Evolutionary conservation across 2,113 vertebrate genomes (phyloP).

Genomic region (Pterocles gutturalis): DNA sequence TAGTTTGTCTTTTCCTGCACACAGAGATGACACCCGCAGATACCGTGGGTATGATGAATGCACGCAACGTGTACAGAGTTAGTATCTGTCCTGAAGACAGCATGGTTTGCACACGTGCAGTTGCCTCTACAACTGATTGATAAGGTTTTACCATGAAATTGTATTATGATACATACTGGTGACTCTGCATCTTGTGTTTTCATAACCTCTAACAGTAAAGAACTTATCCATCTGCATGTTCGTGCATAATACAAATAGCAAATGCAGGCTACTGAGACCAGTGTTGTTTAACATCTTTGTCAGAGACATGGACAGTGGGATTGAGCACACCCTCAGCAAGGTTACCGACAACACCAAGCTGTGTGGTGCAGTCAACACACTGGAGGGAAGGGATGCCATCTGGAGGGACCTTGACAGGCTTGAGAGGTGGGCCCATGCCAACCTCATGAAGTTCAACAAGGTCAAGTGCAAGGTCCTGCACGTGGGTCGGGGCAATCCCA

Average conservation of each 20-base stretch:
- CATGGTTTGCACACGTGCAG: accelerated
- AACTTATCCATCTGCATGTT: not conserved
- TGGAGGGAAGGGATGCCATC: too few relatives aligned
- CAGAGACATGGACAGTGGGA: too few relatives aligned
- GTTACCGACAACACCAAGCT: too few relatives aligned
- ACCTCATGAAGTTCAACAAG: too few relatives aligned
- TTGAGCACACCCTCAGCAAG: too few relatives aligned
- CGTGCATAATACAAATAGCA: not conserved
- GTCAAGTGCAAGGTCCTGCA: too few relatives aligned
- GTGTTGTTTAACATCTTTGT: too few relatives aligned
- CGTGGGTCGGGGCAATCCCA: too few relatives aligned
- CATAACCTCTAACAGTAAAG: not conserved
- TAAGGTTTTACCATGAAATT: not conserved
- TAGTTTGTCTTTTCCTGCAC: not conserved
- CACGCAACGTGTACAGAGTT: not conserved
- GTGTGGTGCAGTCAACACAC: too few relatives aligned
- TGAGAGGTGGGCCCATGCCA: too few relatives aligned
- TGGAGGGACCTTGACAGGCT: too few relatives aligned
- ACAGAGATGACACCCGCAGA: not conserved
- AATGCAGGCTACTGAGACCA: not conserved
- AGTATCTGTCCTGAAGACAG: not conserved
- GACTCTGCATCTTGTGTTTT: not conserved
- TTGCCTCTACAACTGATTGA: not conserved
- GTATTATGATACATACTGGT: not conserved
- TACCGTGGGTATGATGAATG: not conserved